Evolutionary conservation across 2,888 invertebrate genomes (phyloP), one percentile per base, ranked within the genome.

Genomic region (Biston stratarius): DNA sequence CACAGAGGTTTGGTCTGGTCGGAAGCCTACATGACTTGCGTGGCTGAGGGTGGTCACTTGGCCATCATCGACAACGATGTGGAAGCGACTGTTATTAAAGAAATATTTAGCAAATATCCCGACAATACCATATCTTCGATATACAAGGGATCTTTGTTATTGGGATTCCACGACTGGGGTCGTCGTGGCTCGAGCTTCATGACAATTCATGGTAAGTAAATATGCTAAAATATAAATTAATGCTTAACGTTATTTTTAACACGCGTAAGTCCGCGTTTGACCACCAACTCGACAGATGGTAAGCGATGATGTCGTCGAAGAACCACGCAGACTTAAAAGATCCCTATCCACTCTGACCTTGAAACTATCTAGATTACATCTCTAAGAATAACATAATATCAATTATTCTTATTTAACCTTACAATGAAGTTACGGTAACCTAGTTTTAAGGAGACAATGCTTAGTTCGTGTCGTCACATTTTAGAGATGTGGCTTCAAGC

Each of bases 21-120:
- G 0, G 71, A 81, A 0, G 89, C 87, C 0, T 80, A 77, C 74
- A 82, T 83, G 77, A 70, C 83, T 0, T 89, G 89, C 44, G 63
- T 77, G 2, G 83, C 85, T 0, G 89, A 89, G 62, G 85, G 85
- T 7, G 86, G 79, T 0, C 70, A 88, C 66, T 77, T 88, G 14
- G 78, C 78, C 7, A 75, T 88, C 52, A 79, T 88, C 63, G 87
- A 88, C 72, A 83, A 79, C 8, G 79, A 79, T 0, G 15, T 6
- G 0, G 87, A 87, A 64, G 76, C 78, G 0, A 33, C 33, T 0
- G 75, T 81, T 1, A n/a, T 85, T 0, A 75, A 15, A 8, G 75
- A 82, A 0, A 64, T 84, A 0, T 81, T 78, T 9, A 72, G 60
- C 0, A 76, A 75, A 33, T 69, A 80, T 58, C 81, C 83, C 0